phyloP scores from a whole-genome alignment of 1,140 invertebrate genomes.

The Acromyrmex echinatior region DNA sequence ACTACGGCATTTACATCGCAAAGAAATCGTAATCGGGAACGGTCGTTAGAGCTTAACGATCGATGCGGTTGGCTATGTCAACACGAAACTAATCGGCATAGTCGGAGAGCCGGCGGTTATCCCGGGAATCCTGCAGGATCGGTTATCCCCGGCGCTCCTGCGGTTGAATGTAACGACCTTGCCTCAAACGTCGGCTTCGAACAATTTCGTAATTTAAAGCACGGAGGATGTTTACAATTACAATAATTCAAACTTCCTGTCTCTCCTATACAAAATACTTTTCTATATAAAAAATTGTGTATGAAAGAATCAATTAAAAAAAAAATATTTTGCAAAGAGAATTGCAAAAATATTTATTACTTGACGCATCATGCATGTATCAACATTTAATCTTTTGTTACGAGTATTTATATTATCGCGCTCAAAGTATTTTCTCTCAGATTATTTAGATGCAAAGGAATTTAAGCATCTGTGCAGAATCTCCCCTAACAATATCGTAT shows the following conservation, averaged over 20 bases:
- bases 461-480: conserved; percentile 5
- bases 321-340: background rate
- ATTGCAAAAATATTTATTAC: background rate
- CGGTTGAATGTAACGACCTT: conserved; percentile 72
- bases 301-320: background rate
- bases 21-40: conserved; percentile 72
- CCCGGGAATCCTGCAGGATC: conserved; percentile 74
- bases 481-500: conserved; percentile 11
- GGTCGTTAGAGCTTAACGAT: conserved; percentile 71
- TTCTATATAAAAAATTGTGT: background rate
- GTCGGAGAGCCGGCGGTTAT: conserved; percentile 77
- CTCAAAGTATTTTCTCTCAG: background rate
- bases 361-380: no score
- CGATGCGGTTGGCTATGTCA: conserved; percentile 73
- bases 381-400: background rate
- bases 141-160: conserved; percentile 67
- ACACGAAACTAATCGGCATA: conserved; percentile 80
- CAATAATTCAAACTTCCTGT: conserved; percentile 27
- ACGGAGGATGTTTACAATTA: conserved; percentile 10
- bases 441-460: background rate
- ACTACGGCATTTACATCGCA: conserved; percentile 50
- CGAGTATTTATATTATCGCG: background rate
- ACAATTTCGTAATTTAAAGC: conserved; percentile 45
- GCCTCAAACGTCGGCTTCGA: conserved; percentile 17
- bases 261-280: background rate